Evolutionary conservation across 2,797 vertebrate genomes (phyloP).

Genomic region (Arctocebus calabarensis): DNA sequence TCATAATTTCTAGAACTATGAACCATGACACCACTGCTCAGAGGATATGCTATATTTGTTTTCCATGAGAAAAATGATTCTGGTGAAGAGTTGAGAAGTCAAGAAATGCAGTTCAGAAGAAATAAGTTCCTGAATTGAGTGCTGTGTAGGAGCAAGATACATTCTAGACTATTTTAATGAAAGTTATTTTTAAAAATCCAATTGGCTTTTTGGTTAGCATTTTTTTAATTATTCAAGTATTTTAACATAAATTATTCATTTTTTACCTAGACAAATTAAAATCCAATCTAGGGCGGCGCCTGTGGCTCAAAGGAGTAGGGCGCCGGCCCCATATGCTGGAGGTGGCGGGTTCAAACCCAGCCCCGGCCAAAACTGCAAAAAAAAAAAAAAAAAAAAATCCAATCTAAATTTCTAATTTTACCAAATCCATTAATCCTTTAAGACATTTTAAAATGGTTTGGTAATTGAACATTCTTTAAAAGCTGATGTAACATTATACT

Average conservation of each 20-base stretch:
- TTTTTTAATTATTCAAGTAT: constrained; percentile 42
- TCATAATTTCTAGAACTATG: constrained; percentile 71
- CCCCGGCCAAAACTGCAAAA: no score
- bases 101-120: constrained; percentile 60
- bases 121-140: background rate
- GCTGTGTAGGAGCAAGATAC: background rate
- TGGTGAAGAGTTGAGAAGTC: constrained; percentile 12
- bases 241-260: background rate
- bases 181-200: constrained; percentile 25
- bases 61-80: constrained; percentile 52
- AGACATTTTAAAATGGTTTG: constrained; percentile 45
- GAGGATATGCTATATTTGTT: constrained; percentile 66
- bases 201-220: background rate
- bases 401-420: constrained; percentile 44
- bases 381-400: no score
- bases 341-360: no score
- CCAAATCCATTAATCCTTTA: constrained; percentile 30
- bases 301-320: no score
- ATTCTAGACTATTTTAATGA: constrained; percentile 22
- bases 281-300: background rate
- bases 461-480: background rate
- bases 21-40: constrained; percentile 68
- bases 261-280: constrained; percentile 49
- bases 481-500: background rate
- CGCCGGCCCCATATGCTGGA: no score